Conservation (phyloP, 2,888 invertebrate species). For the Limnephilus marmoratus region DNA sequence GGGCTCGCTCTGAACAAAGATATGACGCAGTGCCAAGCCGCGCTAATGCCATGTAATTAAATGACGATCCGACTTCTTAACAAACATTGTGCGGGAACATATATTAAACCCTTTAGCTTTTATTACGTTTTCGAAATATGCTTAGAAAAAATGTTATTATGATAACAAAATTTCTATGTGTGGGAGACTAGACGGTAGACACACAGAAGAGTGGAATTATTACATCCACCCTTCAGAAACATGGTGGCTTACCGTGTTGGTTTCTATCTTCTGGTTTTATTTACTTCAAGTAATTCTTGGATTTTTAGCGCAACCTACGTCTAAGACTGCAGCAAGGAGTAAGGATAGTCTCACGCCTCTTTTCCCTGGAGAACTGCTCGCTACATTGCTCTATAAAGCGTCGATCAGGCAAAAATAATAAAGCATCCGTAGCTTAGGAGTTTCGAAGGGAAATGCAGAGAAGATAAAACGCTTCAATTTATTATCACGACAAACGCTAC, state of each 20-base stretch:
- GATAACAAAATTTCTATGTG: not conserved
- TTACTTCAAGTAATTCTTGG: not conserved
- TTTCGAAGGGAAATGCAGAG: not conserved
- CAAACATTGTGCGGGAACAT: constrained; percentile 35
- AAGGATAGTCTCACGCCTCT: not conserved
- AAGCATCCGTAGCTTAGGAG: not conserved
- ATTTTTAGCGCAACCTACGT: not conserved
- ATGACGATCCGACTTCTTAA: constrained; percentile 49
- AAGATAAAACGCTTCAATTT: not conserved
- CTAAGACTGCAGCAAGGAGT: not conserved
- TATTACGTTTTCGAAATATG: constrained; percentile 36
- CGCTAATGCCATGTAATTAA: constrained; percentile 56
- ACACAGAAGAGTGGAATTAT: not conserved
- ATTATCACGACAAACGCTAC: not conserved
- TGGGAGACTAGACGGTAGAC: not conserved
- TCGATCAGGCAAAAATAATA: not conserved
- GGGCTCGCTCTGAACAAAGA: constrained; percentile 51
- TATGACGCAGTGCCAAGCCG: constrained; percentile 52
- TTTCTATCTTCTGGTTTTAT: not conserved
- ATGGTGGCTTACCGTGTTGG: not conserved
- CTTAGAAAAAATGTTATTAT: not conserved
- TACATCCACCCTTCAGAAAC: not conserved
- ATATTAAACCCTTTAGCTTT: constrained; percentile 41
- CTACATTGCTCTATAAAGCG: constrained; percentile 2
- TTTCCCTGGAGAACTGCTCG: not conserved